phyloP scores from a whole-genome alignment of 2,888 invertebrate species.

The Pocota personata region DNA sequence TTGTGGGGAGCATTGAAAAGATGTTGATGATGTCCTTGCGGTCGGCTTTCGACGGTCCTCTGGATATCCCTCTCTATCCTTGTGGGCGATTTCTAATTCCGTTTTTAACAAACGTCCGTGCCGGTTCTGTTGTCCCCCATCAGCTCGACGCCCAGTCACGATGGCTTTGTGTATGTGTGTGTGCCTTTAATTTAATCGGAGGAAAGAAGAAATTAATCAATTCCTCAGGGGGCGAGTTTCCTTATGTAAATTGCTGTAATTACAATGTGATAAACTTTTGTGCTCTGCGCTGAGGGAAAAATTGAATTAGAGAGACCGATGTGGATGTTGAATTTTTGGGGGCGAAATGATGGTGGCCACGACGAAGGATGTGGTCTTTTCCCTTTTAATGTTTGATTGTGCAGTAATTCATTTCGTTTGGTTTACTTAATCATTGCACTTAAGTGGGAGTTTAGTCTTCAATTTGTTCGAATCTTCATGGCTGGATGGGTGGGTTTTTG shows the following conservation, averaged over 20 bases:
- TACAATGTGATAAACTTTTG: slow-evolving; percentile 73
- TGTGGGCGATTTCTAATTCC: slow-evolving; percentile 18
- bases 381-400: slow-evolving; percentile 6
- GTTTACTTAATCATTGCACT: slow-evolving; percentile 36
- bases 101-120: neutral
- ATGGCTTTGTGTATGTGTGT: neutral
- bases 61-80: neutral
- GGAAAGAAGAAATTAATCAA: slow-evolving; percentile 64
- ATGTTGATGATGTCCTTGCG: slow-evolving; percentile 33
- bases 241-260: slow-evolving; percentile 73
- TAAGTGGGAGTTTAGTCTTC: slow-evolving; percentile 2
- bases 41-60: slow-evolving; percentile 1
- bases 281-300: slow-evolving; percentile 40
- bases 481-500: neutral
- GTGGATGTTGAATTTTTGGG: slow-evolving; percentile 22
- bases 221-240: slow-evolving; percentile 49
- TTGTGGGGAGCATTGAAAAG: slow-evolving; percentile 13
- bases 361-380: slow-evolving; percentile 14
- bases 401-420: slow-evolving; percentile 33
- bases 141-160: neutral
- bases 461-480: slow-evolving; percentile 3
- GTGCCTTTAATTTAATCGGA: neutral
- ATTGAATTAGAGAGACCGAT: slow-evolving; percentile 41
- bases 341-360: neutral
- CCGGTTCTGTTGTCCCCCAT: neutral